Evolutionary conservation across 1,140 invertebrate species (phyloP), one percentile per base, ranked within the genome.

Genomic region (Brachionus asplanchnoidis): DNA sequence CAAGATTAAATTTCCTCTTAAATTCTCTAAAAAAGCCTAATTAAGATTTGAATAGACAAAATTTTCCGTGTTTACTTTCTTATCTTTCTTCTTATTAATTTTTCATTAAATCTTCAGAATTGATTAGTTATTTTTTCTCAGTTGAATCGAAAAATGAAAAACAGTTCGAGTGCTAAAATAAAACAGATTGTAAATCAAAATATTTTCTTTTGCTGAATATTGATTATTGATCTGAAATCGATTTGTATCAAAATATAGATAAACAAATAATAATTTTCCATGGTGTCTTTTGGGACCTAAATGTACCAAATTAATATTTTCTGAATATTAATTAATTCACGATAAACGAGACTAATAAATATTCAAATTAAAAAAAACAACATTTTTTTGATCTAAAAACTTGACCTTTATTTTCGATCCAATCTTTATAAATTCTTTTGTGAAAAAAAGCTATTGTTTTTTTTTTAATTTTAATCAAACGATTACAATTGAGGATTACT

Each of bases 171-270:
- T 17, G 14, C 36, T 73, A 40, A 42, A 73, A 73, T 17, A 73
- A 73, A 73, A 73, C 68, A 73, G 68, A 73, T 42, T 73, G 66
- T 68, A 40, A 28, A 32, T 68, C 9, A 28, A 40, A 68, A 68
- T 12, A 40, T 73, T 1, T 40, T 17, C 8, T 12, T 20, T n/a
- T n/a, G n/a, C n/a, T 7, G 40, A 73, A 73, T n/a, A 42, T 42
- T 40, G 4, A 73, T 73, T 68, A 14, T 68, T 28, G n/a, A 73
- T 73, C 44, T 4, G 28, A 73, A 73, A 73, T 73, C 68, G 68
- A 73, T 73, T 73, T 36, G 53, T 68, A 32, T 32, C n/a, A 40
- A 68, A 14, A 14, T 65, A 65, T 1, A 42, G 42, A 73, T 40
- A 73, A 73, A 73, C 40, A 73, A 73, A 44, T 17, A 73, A 42